Evolutionary conservation across 2,113 vertebrate genomes (phyloP).

Genomic region (Aptenodytes patagonicus): DNA sequence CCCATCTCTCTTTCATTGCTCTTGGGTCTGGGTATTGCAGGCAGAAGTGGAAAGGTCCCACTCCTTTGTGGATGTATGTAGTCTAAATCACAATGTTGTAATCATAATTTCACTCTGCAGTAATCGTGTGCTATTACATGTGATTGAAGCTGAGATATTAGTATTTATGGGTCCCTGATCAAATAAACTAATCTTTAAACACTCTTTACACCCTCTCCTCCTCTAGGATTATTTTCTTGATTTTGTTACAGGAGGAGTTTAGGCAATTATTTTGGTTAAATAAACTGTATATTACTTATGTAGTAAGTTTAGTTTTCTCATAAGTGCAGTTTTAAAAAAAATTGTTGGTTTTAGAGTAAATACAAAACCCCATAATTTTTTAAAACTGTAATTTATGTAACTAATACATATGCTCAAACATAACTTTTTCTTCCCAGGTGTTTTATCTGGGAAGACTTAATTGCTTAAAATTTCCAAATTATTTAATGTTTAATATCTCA

Average conservation of each 20-base stretch:
- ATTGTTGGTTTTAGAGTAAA: not conserved
- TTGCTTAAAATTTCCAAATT: constrained; percentile 38
- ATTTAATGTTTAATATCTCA: constrained; percentile 59
- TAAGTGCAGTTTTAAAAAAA: not conserved
- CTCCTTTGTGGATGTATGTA: not conserved
- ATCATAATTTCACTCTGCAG: not conserved
- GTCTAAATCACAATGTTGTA: not conserved
- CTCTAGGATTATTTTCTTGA: not conserved
- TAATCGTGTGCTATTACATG: not conserved
- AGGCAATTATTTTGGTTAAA: not conserved
- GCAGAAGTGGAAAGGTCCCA: not conserved
- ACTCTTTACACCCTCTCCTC: not conserved
- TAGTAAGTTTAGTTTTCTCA: not conserved
- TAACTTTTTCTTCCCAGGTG: not conserved
- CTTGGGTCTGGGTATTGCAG: not conserved
- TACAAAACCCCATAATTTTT: not conserved
- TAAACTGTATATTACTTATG: not conserved
- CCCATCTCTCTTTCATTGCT: not conserved
- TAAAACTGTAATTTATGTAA: not conserved
- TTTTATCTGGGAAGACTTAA: not conserved
- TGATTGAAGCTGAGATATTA: not conserved
- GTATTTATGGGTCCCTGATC: not conserved
- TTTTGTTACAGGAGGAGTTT: not conserved
- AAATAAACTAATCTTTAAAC: not conserved
- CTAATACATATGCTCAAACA: not conserved